Base-by-base conservation (phyloP, 1,140 invertebrate genomes). In the Diachasmimorpha longicaudata region DNA sequence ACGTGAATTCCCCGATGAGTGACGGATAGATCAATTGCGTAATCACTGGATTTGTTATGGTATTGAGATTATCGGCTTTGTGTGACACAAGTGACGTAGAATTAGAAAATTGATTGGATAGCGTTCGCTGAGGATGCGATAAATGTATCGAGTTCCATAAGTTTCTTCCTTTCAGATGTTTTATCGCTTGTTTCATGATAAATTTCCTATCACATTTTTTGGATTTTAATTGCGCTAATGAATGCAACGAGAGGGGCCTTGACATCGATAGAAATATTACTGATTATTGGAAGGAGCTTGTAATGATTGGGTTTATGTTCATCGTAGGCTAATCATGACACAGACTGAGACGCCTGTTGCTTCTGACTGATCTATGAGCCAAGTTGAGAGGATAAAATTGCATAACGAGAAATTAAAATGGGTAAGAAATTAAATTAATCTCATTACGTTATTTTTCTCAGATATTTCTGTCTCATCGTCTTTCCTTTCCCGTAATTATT, bases 261-360 rank as follows among this genome's bases (percentile, higher is more conserved):
- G 44, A 6, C 2, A 46, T 46, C 44, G n/a, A 58, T 58, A 58
- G 6, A 58, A 16, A 58, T 21, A 9, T 21, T 16, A 58, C 16
- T n/a, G 21, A 3, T 16, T 58, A 58, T 58, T 19, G 52, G 16
- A 4, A 21, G 52, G 21, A 5, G 19, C 19, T 21, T 10, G 13
- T 19, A 58, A 58, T 21, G 16, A 19, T 58, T 66, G 25, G 31
- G 25, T 66, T 66, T 66, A 66, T 68, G 66, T 68, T 11, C 14
- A 39, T 68, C 36, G 31, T 68, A 68, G 36, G 36, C 16, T 68
- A 68, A 68, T 68, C 66, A 16, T 68, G 36, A 68, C 66, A 19
- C 36, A 68, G 36, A 39, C 39, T 39, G 39, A 68, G 66, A 68
- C n/a, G 66, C 14, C 66, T 68, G 11, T 37, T 68, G 16, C 14